Evolutionary conservation across 2,888 invertebrate species (phyloP).

Genomic region (Heteromurus nitidus): DNA sequence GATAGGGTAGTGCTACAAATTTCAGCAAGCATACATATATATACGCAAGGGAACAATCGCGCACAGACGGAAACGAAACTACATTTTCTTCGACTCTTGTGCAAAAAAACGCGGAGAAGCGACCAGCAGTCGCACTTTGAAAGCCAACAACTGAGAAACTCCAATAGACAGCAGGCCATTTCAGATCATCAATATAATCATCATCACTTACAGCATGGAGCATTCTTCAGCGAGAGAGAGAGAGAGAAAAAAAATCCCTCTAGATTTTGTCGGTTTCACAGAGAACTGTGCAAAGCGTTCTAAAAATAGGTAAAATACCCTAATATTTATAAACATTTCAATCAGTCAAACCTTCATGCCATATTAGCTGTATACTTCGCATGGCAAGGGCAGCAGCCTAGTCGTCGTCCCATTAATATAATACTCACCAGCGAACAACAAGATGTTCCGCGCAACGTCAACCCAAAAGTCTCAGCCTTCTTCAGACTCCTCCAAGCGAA

Average conservation of each 20-base stretch:
- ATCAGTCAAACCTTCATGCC: conserved; percentile 52
- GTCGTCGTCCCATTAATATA: conserved; percentile 27
- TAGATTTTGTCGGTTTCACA: conserved; percentile 47
- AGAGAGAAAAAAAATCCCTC: conserved; percentile 39
- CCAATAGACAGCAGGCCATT: neutral
- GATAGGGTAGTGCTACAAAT: too few relatives aligned
- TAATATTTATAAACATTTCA: conserved; percentile 61
- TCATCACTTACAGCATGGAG: conserved; percentile 15
- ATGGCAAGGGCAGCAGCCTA: conserved; percentile 46
- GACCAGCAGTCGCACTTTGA: too few relatives aligned
- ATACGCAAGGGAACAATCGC: too few relatives aligned
- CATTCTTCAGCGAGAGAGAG: conserved; percentile 35
- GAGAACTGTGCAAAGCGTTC: conserved; percentile 48
- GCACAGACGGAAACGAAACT: too few relatives aligned
- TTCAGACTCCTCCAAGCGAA: conserved; percentile 44
- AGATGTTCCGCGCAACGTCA: conserved; percentile 49
- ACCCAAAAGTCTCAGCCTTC: too few relatives aligned
- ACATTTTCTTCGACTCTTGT: too few relatives aligned
- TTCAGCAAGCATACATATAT: too few relatives aligned
- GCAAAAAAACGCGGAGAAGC: too few relatives aligned
- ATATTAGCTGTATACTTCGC: conserved; percentile 17
- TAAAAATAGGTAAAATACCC: conserved; percentile 61
- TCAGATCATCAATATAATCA: conserved; percentile 48
- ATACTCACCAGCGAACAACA: conserved; percentile 36
- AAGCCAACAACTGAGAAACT: too few relatives aligned